Conservation (phyloP, 2,797 vertebrate species). For the Channa striata region DNA sequence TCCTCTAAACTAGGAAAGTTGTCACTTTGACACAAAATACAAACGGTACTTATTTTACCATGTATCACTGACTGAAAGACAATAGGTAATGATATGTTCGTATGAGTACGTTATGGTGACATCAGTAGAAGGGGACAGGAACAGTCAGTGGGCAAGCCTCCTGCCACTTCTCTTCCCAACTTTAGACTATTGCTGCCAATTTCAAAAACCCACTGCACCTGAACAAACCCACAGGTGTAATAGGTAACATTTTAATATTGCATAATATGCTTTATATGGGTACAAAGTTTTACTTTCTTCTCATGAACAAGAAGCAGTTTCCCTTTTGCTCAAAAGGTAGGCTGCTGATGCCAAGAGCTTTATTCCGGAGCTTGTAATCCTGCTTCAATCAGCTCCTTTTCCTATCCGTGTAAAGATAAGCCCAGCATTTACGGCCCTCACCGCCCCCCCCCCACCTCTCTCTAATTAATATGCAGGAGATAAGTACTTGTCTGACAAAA, state of each 20-base stretch:
- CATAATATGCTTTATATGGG: constrained; percentile 46
- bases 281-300: constrained; percentile 50
- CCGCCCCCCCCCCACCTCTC: constrained; percentile 59
- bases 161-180: too few species aligned
- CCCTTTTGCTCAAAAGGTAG: constrained; percentile 60
- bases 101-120: too few species aligned
- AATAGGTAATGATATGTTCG: not conserved
- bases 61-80: not conserved
- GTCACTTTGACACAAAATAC: not conserved
- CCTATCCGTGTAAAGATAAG: constrained; percentile 83
- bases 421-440: constrained; percentile 79
- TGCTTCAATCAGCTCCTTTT: constrained; percentile 86
- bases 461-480: constrained; percentile 86
- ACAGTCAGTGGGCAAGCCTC: too few species aligned
- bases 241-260: constrained; percentile 35
- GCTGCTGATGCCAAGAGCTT: constrained; percentile 82
- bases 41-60: not conserved
- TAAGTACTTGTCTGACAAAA: constrained; percentile 85
- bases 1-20: not conserved
- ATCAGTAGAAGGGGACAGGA: too few species aligned
- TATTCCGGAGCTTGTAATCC: constrained; percentile 84
- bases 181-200: not conserved
- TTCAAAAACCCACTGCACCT: constrained; percentile 17
- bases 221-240: constrained; percentile 10
- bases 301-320: constrained; percentile 66